A percentile compares a stretch with the other conserved stretches of the same genome.
phyloP scores from a whole-genome alignment of 2,113 vertebrate species.

The Cercocebus atys region DNA sequence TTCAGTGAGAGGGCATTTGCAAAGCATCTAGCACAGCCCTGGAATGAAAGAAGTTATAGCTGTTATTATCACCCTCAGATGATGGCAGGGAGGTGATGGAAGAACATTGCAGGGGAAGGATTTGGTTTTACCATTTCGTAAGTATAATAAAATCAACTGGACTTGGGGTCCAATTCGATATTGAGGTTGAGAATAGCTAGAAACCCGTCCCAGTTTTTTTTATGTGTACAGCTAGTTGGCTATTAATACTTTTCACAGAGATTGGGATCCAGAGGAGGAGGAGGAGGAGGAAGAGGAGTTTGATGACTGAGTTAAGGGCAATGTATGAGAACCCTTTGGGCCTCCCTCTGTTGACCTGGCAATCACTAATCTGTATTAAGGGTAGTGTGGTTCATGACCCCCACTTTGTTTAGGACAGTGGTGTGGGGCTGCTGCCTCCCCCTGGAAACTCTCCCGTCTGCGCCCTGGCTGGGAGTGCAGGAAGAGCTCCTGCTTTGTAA shows the following conservation, averaged over 20 bases:
- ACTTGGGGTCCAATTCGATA: neutral
- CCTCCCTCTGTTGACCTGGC: neutral
- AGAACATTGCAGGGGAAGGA: accelerated
- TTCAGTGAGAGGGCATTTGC: neutral
- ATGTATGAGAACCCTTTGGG: neutral
- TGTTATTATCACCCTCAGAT: neutral
- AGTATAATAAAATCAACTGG: neutral
- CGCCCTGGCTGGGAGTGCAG: too few species aligned
- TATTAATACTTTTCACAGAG: neutral
- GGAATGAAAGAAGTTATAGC: neutral
- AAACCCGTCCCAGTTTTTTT: accelerated
- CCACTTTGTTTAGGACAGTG: accelerated
- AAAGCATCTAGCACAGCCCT: neutral
- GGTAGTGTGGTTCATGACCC: neutral
- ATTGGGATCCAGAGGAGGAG: neutral
- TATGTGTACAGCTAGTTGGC: neutral
- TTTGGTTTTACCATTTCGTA: neutral
- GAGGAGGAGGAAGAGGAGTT: neutral
- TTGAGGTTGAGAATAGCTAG: neutral
- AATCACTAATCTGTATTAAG: neutral
- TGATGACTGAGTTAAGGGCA: neutral
- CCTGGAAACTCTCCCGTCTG: neutral
- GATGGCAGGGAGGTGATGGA: neutral
- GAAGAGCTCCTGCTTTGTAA: neutral
- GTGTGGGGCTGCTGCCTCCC: neutral